Base-by-base conservation (phyloP, 1,140 invertebrate species). In the Pygmarrhopalites habei region DNA sequence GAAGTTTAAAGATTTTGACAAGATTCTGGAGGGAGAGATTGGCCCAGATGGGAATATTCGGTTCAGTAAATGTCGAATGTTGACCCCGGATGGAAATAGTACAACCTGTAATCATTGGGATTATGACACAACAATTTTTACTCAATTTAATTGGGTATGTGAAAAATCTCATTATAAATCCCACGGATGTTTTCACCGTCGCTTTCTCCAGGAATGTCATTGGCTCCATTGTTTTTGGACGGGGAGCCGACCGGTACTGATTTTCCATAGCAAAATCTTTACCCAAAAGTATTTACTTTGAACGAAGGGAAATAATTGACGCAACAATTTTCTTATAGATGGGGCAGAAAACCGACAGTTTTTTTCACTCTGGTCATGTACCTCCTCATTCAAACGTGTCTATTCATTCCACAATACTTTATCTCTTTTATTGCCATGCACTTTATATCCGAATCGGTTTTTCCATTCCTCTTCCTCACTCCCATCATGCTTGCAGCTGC, bases 101-200 rank as follows among this genome's bases (percentile, higher is more conserved):
- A 43, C 17, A 4, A 60, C 17, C 17, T 70, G 68, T 30, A 52
- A 52, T 44, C 25, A 52, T 5, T 71, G 66, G 66, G 66, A 68
- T 23, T 71, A 46, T 53, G 69, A 71, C 19, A 47, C 58, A 2
- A 71, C 69, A 35, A 66, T 71, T 46, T 56, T 64, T 0, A 53
- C 64, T 7, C 60, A 68, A 14, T 71, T 61, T 43, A 35, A 60
- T 19, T 71, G 69, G 69, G 69, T 71, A 35, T 71, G 69, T 15
- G 32, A 35, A 15, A 7, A 35, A 15, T 5, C 32, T 35, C 32
- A 35, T 7, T 15, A 15, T 7, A 5, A 32, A 15, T 62, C 67
- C 1, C 46, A n/a, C n/a, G n/a, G n/a, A 62, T 43, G 46, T 55
- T 1, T 69, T 65, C 51, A 65, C 67, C 2, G 57, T 49, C 2